Evolutionary conservation across 2,888 invertebrate species (phyloP), one percentile per base, ranked within the genome.

Genomic region (Leptothorax acervorum): DNA sequence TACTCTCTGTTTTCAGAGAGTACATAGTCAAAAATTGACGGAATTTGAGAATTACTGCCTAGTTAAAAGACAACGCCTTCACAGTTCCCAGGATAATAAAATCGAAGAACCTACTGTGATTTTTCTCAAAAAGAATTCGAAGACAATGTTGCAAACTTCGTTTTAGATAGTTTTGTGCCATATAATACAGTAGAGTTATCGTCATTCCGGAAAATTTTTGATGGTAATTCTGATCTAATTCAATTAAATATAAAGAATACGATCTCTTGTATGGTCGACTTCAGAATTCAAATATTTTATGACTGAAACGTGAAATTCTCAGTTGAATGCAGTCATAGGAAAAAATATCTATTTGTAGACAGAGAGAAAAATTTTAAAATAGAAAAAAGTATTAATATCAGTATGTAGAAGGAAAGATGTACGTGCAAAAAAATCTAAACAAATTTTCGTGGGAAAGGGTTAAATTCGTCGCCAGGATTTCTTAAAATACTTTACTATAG

Each of bases 181-280:
- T 62, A 62, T n/a, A 75, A 75, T 62, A 75, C 63, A n/a, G 75
- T 75, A 18, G 31, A 75, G 18, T 28, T n/a, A 48, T 48, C 75
- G 2, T 28, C 75, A 62, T 75, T 75, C n/a, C 48, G 75, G 60
- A 75, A 75, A 75, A 60, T 75, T 48, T 75, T 75, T 5, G 60
- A 75, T 45, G 63, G 35, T 75, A 75, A 57, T 18, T 74, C 6
- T 62, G 35, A 42, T 42, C 9, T 4, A 42, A 42, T 63, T 42
- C 63, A 42, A 35, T 31, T 60, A 35, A 63, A 63, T 42, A 63
- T 63, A 39, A 63, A 63, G n/a, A 23, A 42, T n/a, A 42, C n/a
- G 11, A 63, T 63, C 35, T 35, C n/a, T n/a, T 35, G 35, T 35
- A 39, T 63, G 3, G 35, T 63, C 11, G n/a, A 63, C 42, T 63